A percentile compares a stretch with the other conserved stretches of the same genome.
phyloP scores from a whole-genome alignment of 1,140 invertebrate species.

The Lethocerus indicus region DNA sequence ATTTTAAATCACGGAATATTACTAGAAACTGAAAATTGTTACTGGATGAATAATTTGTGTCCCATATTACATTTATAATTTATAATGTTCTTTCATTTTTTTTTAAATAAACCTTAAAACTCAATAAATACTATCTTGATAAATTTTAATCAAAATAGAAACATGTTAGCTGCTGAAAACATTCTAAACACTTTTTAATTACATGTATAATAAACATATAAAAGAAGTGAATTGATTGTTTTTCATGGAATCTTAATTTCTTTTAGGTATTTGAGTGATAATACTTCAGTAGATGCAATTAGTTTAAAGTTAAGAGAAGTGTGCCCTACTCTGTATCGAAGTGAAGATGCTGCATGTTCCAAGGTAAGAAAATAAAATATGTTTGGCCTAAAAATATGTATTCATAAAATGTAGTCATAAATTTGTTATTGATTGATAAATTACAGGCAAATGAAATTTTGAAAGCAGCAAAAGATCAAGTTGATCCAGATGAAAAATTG shows the following conservation, averaged over 20 bases:
- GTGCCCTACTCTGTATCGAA: conserved; percentile 84
- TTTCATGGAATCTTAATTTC: background rate
- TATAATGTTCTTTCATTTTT: too few relatives aligned
- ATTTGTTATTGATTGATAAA: background rate
- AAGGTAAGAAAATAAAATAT: conserved; percentile 39
- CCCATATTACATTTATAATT: too few relatives aligned
- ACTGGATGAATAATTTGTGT: too few relatives aligned
- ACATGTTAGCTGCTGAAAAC: too few relatives aligned
- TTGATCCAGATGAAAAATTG: conserved; percentile 13
- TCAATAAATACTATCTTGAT: background rate
- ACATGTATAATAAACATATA: background rate
- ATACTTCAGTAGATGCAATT: conserved; percentile 83
- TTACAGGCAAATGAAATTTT: conserved; percentile 15
- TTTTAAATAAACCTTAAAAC: background rate
- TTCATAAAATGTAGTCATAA: background rate
- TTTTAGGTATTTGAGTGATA: conserved; percentile 74
- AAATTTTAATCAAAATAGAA: background rate
- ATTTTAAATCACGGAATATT: too few relatives aligned
- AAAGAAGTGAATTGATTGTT: background rate
- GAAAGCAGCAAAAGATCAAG: conserved; percentile 10
- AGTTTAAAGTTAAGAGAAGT: conserved; percentile 73
- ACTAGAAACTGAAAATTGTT: too few relatives aligned
- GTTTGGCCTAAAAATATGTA: background rate
- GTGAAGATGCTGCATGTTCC: conserved; percentile 88
- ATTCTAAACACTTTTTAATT: background rate